Evolutionary conservation across 2,888 invertebrate species (phyloP).

Genomic region (Siphlonurus alternatus): DNA sequence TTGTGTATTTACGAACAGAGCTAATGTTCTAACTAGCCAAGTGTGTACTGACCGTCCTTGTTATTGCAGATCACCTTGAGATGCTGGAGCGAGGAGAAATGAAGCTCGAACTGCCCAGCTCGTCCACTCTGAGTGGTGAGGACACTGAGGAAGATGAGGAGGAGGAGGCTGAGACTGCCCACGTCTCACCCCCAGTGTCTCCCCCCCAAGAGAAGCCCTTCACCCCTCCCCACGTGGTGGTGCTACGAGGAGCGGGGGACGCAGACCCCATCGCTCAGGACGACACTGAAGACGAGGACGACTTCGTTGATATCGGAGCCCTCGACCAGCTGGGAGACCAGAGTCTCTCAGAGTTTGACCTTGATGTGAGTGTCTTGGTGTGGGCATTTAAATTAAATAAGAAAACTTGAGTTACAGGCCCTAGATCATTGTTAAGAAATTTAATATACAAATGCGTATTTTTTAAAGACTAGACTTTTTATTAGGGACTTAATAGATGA

Average conservation of each 20-base stretch:
- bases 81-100: slow-evolving; percentile 72
- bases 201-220: slow-evolving; percentile 6
- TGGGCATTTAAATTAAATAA: slow-evolving; percentile 22
- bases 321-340: slow-evolving; percentile 21
- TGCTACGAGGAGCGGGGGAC: slow-evolving; percentile 26
- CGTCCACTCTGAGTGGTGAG: slow-evolving; percentile 31
- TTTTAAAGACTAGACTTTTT: too few species aligned
- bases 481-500: too few species aligned
- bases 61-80: slow-evolving; percentile 49
- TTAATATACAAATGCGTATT: slow-evolving; percentile 17
- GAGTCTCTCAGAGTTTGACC: slow-evolving; percentile 34
- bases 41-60: too few species aligned
- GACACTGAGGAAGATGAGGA: slow-evolving; percentile 41
- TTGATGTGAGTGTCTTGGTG: slow-evolving; percentile 31
- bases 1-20: too few species aligned
- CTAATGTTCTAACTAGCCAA: too few species aligned
- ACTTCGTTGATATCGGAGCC: slow-evolving; percentile 10
- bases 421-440: slow-evolving; percentile 24
- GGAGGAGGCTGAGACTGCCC: slow-evolving; percentile 13
- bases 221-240: slow-evolving; percentile 22
- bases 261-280: slow-evolving; percentile 17
- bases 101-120: slow-evolving; percentile 43
- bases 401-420: slow-evolving; percentile 28
- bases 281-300: slow-evolving; percentile 16
- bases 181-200: slow-evolving; percentile 13